Evolutionary conservation across 1,140 invertebrate species (phyloP).

Genomic region (Pseudomyrmex cubaensis): DNA sequence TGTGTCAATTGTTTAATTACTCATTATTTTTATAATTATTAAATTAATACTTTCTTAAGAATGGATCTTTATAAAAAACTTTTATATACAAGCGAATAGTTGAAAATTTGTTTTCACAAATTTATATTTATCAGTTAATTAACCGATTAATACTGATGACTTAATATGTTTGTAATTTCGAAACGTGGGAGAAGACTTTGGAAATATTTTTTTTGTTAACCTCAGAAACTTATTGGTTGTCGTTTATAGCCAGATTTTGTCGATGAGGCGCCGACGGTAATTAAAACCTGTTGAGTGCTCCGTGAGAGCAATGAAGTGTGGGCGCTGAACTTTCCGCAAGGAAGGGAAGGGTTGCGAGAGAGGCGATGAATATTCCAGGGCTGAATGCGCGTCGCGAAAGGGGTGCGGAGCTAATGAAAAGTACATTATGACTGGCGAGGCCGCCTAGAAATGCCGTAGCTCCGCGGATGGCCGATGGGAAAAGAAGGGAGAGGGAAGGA

Average conservation of each 20-base stretch:
- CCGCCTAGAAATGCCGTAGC: slow-evolving; percentile 51
- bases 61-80: too few species aligned
- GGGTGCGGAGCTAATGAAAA: slow-evolving; percentile 82
- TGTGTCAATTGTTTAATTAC: too few species aligned
- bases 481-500: slow-evolving; percentile 22
- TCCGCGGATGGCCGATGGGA: slow-evolving; percentile 23
- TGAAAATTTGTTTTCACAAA: too few species aligned
- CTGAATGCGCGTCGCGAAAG: slow-evolving; percentile 77
- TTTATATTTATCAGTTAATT: too few species aligned
- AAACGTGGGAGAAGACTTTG: too few species aligned
- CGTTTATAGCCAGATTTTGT: slow-evolving; percentile 13
- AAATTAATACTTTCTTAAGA: too few species aligned
- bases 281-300: slow-evolving; percentile 82
- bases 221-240: slow-evolving; percentile 9
- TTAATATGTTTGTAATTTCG: too few species aligned
- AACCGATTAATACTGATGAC: too few species aligned
- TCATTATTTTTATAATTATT: too few species aligned
- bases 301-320: slow-evolving; percentile 70
- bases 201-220: not conserved
- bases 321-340: slow-evolving; percentile 62
- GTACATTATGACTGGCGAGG: slow-evolving; percentile 78
- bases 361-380: slow-evolving; percentile 81
- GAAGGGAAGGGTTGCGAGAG: slow-evolving; percentile 77
- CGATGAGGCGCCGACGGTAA: slow-evolving; percentile 70
- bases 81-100: too few species aligned